These are phyloP conservation scores for Ceramica pisi DNA, from an alignment of 2,888 invertebrate species.

Conservation along the genomic window DNA sequence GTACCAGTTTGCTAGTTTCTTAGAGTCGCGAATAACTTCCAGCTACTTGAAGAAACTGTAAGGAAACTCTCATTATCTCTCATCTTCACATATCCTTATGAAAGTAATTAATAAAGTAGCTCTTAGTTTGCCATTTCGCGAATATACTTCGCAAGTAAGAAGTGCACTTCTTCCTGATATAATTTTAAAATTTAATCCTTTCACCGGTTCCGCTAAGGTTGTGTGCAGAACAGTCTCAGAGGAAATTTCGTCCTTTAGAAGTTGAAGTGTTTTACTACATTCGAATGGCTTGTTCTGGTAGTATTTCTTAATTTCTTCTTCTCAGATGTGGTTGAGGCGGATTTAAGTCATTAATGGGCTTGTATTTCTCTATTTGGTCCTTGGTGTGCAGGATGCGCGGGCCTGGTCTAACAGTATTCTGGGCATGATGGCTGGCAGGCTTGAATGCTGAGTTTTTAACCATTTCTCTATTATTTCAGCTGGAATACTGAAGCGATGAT, in stretches of 20 bases:
- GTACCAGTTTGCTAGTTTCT: conserved; percentile 17
- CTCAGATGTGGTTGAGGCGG: too few relatives aligned
- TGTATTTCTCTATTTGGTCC: too few relatives aligned
- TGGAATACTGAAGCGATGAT: too few relatives aligned
- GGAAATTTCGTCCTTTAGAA: conserved; percentile 33
- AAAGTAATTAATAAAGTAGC: conserved; percentile 47
- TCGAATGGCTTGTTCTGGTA: conserved; percentile 25
- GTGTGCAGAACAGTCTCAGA: conserved; percentile 26
- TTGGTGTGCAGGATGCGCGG: too few relatives aligned
- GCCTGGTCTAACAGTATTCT: too few relatives aligned
- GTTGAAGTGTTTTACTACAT: conserved; percentile 52
- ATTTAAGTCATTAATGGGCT: too few relatives aligned
- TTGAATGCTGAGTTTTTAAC: too few relatives aligned
- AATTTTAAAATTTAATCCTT: conserved; percentile 62
- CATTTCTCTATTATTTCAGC: too few relatives aligned
- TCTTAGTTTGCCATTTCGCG: conserved; percentile 41
- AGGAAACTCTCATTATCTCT: conserved; percentile 42
- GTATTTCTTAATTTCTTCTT: too few relatives aligned
- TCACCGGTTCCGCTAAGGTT: conserved; percentile 29
- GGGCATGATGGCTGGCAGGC: too few relatives aligned
- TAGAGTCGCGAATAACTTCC: conserved; percentile 12
- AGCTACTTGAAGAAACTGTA: conserved; percentile 21
- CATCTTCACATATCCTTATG: conserved; percentile 35
- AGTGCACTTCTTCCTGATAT: conserved; percentile 60
- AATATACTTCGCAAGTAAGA: conserved; percentile 37